Percentiles rank a stretch among this genome's conserved stretches.
phyloP scores from a whole-genome alignment of 2,888 invertebrate genomes.

The Netelia fuscicornis region DNA sequence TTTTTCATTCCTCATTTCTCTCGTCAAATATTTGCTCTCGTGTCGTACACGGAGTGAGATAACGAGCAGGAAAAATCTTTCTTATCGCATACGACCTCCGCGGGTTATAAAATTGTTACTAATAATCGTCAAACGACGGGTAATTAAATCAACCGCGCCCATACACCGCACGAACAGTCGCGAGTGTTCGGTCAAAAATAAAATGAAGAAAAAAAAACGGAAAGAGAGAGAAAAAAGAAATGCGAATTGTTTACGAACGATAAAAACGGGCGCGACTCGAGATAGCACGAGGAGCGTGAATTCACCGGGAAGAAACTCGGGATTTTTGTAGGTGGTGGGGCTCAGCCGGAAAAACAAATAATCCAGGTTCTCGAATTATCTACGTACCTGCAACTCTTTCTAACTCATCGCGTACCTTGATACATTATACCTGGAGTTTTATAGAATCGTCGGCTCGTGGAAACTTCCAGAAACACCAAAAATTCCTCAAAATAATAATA shows the following conservation, averaged over 20 bases:
- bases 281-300: slow-evolving; percentile 34
- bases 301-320: slow-evolving; percentile 7
- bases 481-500: not conserved
- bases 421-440: slow-evolving; percentile 28
- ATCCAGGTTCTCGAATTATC: slow-evolving; percentile 45
- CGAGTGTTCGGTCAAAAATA: slow-evolving; percentile 9
- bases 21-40: not conserved
- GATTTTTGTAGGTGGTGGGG: slow-evolving; percentile 1
- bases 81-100: slow-evolving; percentile 23
- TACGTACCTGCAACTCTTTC: slow-evolving; percentile 8
- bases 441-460: too few species aligned
- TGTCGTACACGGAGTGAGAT: not conserved
- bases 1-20: not conserved
- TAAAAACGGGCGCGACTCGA: slow-evolving; percentile 57
- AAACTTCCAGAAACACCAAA: too few species aligned
- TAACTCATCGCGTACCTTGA: slow-evolving; percentile 43
- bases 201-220: not conserved
- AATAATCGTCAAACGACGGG: slow-evolving; percentile 62
- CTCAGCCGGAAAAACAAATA: slow-evolving; percentile 60
- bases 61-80: slow-evolving; percentile 23
- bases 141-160: slow-evolving; percentile 67
- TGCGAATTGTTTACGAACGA: slow-evolving; percentile 66
- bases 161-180: not conserved
- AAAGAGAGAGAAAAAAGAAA: slow-evolving; percentile 23
- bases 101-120: slow-evolving; percentile 62